Evolutionary conservation across 1,140 invertebrate species (phyloP), one percentile per base, ranked within the genome.

Genomic region (Dryas iulia): DNA sequence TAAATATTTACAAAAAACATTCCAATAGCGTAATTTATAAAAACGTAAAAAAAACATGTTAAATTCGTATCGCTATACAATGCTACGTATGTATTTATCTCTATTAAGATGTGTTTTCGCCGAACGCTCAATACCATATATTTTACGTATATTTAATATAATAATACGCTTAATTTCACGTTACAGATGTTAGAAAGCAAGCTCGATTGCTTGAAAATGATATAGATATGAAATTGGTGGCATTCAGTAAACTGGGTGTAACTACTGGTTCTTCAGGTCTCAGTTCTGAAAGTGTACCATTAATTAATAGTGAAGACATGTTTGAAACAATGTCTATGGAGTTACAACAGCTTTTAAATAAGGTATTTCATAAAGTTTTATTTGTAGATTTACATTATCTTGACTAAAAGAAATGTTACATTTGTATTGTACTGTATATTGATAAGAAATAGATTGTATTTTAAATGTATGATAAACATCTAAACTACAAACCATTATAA

Each of bases 161-260:
- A n/a, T n/a, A n/a, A n/a, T n/a, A n/a, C n/a, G n/a, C 8, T 47
- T 6, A 18, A 47, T 8, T 47, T 47, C 8, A 6, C 8, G 10
- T 54, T 54, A 25, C 79, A 99, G 98, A 98, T 92, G 92, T 99
- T 53, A 93, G 98, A 54, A 98, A 98, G 85, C 97, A 98, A 91
- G 98, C 98, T 0, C 93, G 98, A 67, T 95, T 96, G 71, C 91
- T 99, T 25, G 98, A 99, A 93, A 99, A 98, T 94, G 98, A 99
- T 87, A 98, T 99, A 72, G 98, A 99, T 92, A 93, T 98, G 2
- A 99, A 99, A 89, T 91, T 99, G 58, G 97, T 99, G 0, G 97
- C 97, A 12, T 98, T 98, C 81, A 99, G 97, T 89, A 99, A 99
- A 93, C 92, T 99, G 21, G 97, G 97, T 24, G 95, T 97, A 56